Base-by-base conservation (phyloP, 2,797 vertebrate species). In the Chelon labrosus region DNA sequence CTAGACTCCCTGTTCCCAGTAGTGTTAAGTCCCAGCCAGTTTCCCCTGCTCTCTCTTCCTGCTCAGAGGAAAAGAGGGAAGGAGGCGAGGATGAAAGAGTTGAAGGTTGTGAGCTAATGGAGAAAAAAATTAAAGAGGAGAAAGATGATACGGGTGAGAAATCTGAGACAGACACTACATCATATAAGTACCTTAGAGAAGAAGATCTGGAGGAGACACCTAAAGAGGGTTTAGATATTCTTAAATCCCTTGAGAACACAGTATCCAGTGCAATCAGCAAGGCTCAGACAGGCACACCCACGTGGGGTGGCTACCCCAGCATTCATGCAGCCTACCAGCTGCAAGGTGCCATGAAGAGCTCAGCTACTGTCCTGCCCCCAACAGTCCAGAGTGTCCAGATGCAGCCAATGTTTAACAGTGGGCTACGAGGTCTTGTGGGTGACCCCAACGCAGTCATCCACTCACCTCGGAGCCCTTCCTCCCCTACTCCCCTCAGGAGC, bases 311-410 rank as follows among this genome's bases (percentile, higher is more conserved):
- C 44, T 99, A 99, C 89, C 97, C 98, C 52, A 99, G 98, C 92
- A 99, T 99, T 83, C 98, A 99, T 31, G 98, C 98, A 0, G 98
- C 98, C 70, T 99, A 99, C 92, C 98, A 99, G 92, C 95, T 99
- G 83, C 97, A 98, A 0, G 97, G 97, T 64, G 85, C 95, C 3
- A 85, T 96, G 75, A 99, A 99, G 90, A 93, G 94, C 20, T 94
- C 96, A 12, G 87, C 94, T 66, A 79, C 86, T 52, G 13, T 86
- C 59, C 80, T 94, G 17, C 89, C 89, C 52, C 85, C 97, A 0
- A 73, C 95, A 0, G 92, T 97, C 68, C 98, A 99, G 93, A 98
- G 96, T 0, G 93, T 98, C 77, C 98, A 98, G 66, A 95, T 98
- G 92, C 97, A 98, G 86, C 96, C 98, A 0, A 95, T 97, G 52